Base-by-base conservation (phyloP, 2,888 invertebrate genomes). In the Megalurothrips usitatus region DNA sequence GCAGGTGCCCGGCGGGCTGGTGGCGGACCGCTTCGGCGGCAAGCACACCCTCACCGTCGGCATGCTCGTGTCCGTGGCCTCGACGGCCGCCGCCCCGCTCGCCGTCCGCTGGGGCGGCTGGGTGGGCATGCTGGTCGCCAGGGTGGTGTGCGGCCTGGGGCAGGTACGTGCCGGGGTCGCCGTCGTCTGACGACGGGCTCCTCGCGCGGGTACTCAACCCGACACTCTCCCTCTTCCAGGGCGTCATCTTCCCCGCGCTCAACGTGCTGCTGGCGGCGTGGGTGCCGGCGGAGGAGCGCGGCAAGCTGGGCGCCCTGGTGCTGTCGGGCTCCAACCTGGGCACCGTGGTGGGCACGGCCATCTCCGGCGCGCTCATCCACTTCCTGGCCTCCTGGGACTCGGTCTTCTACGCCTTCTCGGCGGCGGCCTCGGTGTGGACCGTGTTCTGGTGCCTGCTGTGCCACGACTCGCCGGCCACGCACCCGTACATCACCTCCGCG, bases 401-500 rank as follows among this genome's bases (percentile, higher is more conserved):
- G 82, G 90, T 91, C 0, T 91, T 91, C 85, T 91, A 91, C 83
- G 86, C 89, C 4, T 91, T 91, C 84, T 91, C 91, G 17, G 87
- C 87, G 1, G 83, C 90, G 4, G 90, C 90, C 4, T 83, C 90
- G 0, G 84, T 89, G 78, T 91, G 90, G 90, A 89, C 89, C 83
- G 79, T 89, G 49, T 87, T 90, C 83, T 91, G 90, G 89, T 81
- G 84, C 23, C 11, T 85, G 0, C 83, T 87, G 12, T 85, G 85
- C 26, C 85, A 84, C 79, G 85, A 85, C 80, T 91, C 92, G 84
- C 94, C 94, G 0, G 90, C 90, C 81, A 90, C 91, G 6, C 94
- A 94, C 87, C 94, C 94, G 0, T 93, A 90, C 85, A 94, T 94
- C 83, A 91, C 91, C 79, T 92, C 92, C 81, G 89, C 90, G 81